These are phyloP conservation scores for Myocastor coypus DNA, from an alignment of 2,113 vertebrate species.

Conservation along the genomic window DNA sequence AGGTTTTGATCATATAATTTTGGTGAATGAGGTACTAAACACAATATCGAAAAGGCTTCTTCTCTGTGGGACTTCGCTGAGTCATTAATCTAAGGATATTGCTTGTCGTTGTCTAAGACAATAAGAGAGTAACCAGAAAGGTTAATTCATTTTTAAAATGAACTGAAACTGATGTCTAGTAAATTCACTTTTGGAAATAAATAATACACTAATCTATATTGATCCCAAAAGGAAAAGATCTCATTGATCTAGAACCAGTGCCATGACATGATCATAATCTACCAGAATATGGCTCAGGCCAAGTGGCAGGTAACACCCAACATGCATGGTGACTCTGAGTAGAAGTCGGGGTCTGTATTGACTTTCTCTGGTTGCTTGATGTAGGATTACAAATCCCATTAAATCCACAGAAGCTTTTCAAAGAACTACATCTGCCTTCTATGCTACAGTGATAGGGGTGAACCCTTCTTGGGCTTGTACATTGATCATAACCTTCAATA, in stretches of 20 bases:
- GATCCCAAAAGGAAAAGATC: slow-evolving; percentile 13
- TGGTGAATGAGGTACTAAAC: background rate
- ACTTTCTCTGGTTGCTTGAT: slow-evolving; percentile 67
- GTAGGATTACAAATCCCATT: slow-evolving; percentile 58
- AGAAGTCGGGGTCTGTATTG: slow-evolving; percentile 6
- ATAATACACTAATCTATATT: background rate
- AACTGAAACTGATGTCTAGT: background rate
- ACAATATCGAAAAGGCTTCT: background rate
- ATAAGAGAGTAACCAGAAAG: background rate
- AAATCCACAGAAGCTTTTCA: slow-evolving; percentile 46
- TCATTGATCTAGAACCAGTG: slow-evolving; percentile 22
- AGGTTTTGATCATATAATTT: background rate
- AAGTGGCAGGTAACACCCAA: slow-evolving; percentile 19
- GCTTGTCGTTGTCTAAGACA: background rate
- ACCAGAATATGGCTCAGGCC: background rate
- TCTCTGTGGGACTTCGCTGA: background rate
- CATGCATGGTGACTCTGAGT: background rate
- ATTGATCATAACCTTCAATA: slow-evolving; percentile 46
- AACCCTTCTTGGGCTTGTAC: slow-evolving; percentile 16
- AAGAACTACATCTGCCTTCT: slow-evolving; percentile 12
- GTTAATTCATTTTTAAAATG: background rate
- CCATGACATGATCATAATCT: slow-evolving; percentile 21
- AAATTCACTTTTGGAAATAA: slow-evolving; percentile 40
- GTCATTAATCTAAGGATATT: background rate
- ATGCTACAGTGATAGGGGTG: background rate